A percentile compares a stretch with the other conserved stretches of the same genome.
Conservation (phyloP, 2,888 invertebrate genomes). For the Buathra laborator region DNA sequence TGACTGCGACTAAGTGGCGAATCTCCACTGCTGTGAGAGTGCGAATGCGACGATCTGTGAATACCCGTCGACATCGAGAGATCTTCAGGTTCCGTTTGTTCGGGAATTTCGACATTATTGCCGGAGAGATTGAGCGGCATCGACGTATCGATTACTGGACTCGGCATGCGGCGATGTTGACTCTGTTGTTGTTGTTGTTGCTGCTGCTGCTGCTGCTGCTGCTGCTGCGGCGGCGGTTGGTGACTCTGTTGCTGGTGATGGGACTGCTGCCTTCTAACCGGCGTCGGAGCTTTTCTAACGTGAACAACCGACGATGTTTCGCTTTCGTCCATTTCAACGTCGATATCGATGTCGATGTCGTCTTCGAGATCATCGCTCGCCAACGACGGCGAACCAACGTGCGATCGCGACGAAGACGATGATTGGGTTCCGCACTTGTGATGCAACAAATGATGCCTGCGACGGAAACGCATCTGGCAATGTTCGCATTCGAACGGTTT, state of each 20-base stretch:
- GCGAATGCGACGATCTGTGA: constrained; percentile 80
- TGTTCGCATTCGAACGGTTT: constrained; percentile 94
- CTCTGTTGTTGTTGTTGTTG: constrained; percentile 77
- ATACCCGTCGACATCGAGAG: constrained; percentile 90
- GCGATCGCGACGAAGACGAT: constrained; percentile 62
- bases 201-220: constrained; percentile 80
- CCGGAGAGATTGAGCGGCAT: constrained; percentile 87
- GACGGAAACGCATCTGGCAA: constrained; percentile 92
- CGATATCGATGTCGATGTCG: constrained; percentile 82
- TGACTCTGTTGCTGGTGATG: constrained; percentile 76
- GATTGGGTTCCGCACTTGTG: constrained; percentile 90
- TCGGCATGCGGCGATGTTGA: constrained; percentile 83
- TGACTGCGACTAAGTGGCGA: constrained; percentile 85
- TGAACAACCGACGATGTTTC: constrained; percentile 84
- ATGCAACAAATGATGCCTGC: constrained; percentile 94
- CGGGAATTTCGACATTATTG: constrained; percentile 87
- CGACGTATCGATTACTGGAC: constrained; percentile 84
- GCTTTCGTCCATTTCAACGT: constrained; percentile 86
- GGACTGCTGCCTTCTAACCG: constrained; percentile 74
- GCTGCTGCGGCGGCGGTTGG: constrained; percentile 80
- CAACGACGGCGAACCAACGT: constrained; percentile 76
- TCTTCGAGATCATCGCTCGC: constrained; percentile 79
- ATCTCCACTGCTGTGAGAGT: constrained; percentile 86
- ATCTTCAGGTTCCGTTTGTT: constrained; percentile 97
- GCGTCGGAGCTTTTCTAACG: constrained; percentile 69